These are phyloP conservation scores for Nymphalis polychloros DNA, from an alignment of 2,888 invertebrate genomes.

Conservation along the genomic window DNA sequence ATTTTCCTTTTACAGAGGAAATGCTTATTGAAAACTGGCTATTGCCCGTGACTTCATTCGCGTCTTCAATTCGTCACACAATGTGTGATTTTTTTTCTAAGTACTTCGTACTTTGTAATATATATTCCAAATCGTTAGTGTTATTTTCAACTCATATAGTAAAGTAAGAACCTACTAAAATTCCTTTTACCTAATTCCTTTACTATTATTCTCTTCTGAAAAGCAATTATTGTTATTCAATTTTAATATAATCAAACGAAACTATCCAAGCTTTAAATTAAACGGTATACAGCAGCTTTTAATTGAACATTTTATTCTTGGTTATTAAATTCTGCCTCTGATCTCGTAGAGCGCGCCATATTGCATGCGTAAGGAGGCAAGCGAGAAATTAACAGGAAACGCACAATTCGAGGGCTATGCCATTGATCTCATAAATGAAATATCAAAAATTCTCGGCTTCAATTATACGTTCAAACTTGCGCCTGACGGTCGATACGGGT, in stretches of 20 bases:
- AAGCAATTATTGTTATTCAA: too few relatives aligned
- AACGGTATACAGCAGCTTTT: not conserved
- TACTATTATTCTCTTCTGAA: too few relatives aligned
- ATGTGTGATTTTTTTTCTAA: not conserved
- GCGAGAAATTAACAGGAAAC: slow-evolving; percentile 91
- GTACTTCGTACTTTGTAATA: too few relatives aligned
- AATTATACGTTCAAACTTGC: slow-evolving; percentile 93
- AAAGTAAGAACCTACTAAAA: too few relatives aligned
- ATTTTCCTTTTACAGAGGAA: not conserved
- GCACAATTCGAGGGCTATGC: slow-evolving; percentile 97
- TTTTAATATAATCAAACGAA: too few relatives aligned
- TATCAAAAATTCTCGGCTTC: slow-evolving; percentile 92
- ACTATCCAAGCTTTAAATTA: not conserved
- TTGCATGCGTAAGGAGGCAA: slow-evolving; percentile 95
- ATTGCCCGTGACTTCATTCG: not conserved
- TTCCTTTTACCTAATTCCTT: too few relatives aligned
- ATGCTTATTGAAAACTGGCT: not conserved
- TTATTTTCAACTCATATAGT: too few relatives aligned
- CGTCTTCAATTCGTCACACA: not conserved
- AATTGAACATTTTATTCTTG: not conserved
- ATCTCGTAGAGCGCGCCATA: slow-evolving; percentile 93
- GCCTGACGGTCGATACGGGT: slow-evolving; percentile 92
- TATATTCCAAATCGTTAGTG: too few relatives aligned
- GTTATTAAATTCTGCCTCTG: not conserved
- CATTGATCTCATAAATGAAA: slow-evolving; percentile 95